Evolutionary conservation across 2,888 invertebrate genomes (phyloP).

Genomic region (Strigamia transsilvanica): DNA sequence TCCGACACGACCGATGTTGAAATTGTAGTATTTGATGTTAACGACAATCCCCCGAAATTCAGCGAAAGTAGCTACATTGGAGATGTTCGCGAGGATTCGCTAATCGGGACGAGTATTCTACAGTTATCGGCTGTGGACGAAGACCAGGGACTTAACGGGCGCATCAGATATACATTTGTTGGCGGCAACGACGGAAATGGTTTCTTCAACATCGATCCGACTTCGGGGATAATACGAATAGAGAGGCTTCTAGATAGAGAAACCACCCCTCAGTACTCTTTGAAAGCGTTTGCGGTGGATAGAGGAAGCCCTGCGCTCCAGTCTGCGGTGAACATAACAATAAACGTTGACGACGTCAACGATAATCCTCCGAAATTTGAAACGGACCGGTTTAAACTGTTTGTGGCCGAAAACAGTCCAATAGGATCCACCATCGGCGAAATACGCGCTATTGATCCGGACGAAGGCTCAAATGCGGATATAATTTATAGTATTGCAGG

Average conservation of each 20-base stretch:
- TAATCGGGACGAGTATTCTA: conserved; percentile 72
- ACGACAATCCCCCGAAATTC: conserved; percentile 92
- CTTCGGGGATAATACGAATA: conserved; percentile 89
- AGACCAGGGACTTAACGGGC: conserved; percentile 86
- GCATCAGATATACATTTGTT: conserved; percentile 74
- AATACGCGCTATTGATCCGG: conserved; percentile 88
- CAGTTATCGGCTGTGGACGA: conserved; percentile 75
- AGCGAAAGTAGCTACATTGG: conserved; percentile 64
- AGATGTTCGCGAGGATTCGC: conserved; percentile 85
- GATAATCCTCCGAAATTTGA: conserved; percentile 91
- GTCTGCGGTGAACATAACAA: conserved; percentile 69
- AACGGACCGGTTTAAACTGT: conserved; percentile 84
- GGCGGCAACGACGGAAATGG: conserved; percentile 73
- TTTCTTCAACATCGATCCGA: conserved; percentile 90
- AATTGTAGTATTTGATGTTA: conserved; percentile 93
- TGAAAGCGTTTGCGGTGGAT: conserved; percentile 89
- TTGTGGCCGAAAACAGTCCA: conserved; percentile 95
- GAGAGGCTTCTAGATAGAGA: conserved; percentile 91
- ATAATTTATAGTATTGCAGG: conserved; percentile 95
- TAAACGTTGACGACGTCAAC: conserved; percentile 85
- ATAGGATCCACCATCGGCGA: conserved; percentile 92
- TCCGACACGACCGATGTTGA: conserved; percentile 96
- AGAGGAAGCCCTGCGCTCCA: conserved; percentile 78
- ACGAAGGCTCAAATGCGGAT: conserved; percentile 88
- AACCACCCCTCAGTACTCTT: conserved; percentile 81